Base-by-base conservation (phyloP, 2,888 invertebrate species). In the Carpatolechia fugitivella region DNA sequence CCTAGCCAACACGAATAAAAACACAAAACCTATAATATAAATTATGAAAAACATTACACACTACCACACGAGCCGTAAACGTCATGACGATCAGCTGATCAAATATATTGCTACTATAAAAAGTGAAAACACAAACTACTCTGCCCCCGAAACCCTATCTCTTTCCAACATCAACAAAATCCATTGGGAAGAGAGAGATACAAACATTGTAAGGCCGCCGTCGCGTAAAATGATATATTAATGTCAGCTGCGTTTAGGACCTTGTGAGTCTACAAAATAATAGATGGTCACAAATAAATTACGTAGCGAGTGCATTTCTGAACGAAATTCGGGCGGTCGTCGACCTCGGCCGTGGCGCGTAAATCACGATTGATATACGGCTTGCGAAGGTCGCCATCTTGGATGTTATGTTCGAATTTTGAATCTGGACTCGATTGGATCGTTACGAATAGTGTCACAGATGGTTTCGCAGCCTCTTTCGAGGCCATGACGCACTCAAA, bases 101-200 rank as follows among this genome's bases (percentile, higher is more conserved):
- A 89, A 89, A 89, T 89, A 90, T 87, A 90, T 88, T 85, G 85
- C 88, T 86, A 84, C 88, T 88, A 89, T 88, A 90, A 90, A 90
- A 89, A 90, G 89, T 89, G 90, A 90, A 89, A 90, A 88, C 88
- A 80, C 82, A 76, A 85, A 85, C 83, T 80, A 81, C 79, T 82
- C 76, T 72, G 78, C 76, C 77, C 77, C 76, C 68, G 68, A 66
- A 58, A 56, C 62, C 61, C 71, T 56, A 72, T 89, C 85, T 68
- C 76, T 65, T 57, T 86, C 79, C 30, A 57, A 49, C 76, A 35
- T 58, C 52, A 56, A 56, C 36, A 33, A 8, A 13, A 13, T 30
- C 18, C 54, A 49, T 48, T 53, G 31, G 70, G 55, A 60, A 48
- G 77, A 85, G 61, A 61, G 77, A 74, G 80, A 81, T 66, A 58